A percentile compares a stretch with the other conserved stretches of the same genome.
Conservation (phyloP, 2,888 invertebrate genomes). For the Quadroppia sp. region DNA sequence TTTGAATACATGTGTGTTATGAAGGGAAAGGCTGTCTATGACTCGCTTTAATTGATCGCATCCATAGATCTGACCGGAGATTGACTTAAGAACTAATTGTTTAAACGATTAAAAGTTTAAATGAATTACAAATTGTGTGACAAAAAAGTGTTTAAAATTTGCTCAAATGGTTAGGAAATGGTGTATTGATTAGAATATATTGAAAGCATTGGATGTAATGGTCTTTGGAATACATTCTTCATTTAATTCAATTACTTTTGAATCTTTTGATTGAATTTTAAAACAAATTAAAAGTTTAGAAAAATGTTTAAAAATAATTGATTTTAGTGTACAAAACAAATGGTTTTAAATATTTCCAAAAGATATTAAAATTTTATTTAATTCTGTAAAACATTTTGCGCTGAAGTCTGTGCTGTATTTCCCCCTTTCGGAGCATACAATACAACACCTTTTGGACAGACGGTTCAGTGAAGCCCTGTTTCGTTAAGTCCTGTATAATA, state of each 20-base stretch:
- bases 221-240: too few species aligned
- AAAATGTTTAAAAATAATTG: too few species aligned
- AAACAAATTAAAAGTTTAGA: too few species aligned
- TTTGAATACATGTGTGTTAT: too few species aligned
- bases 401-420: constrained; percentile 92
- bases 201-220: too few species aligned
- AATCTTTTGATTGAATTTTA: too few species aligned
- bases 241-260: too few species aligned
- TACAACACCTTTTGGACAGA: constrained; percentile 84
- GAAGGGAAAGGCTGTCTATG: constrained; percentile 60
- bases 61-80: constrained; percentile 64
- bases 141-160: constrained; percentile 11
- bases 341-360: too few species aligned
- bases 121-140: constrained; percentile 60
- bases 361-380: constrained; percentile 58
- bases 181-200: neutral
- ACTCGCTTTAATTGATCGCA: constrained; percentile 62
- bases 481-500: constrained; percentile 75
- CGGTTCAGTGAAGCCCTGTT: constrained; percentile 72
- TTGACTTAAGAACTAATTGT: constrained; percentile 64
- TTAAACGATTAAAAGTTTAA: constrained; percentile 64
- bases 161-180: neutral
- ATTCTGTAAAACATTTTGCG: constrained; percentile 93
- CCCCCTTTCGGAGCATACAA: constrained; percentile 90
- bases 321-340: too few species aligned